Base-by-base conservation (phyloP, 1,140 invertebrate species). In the Conopomorpha cramerella region DNA sequence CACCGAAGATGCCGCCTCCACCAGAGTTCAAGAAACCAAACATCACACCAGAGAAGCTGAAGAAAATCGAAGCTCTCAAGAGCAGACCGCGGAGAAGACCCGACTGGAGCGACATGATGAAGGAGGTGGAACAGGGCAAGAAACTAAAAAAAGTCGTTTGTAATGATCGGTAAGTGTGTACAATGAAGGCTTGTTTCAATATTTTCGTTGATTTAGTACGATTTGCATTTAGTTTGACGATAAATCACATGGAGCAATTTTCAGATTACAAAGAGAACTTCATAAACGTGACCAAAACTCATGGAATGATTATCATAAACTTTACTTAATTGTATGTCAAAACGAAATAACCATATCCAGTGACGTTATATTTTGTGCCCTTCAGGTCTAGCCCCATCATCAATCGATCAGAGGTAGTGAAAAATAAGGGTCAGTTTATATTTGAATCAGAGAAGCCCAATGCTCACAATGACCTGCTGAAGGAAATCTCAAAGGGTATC, bases 21-120 rank as follows among this genome's bases (percentile, higher is more conserved):
- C 82, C 85, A 2, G 61, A 79, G 8, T 79, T 79, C 43, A 78
- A 78, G 38, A 78, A 78, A 32, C 31, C 52, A 1, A 72, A 78
- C 0, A 36, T 86, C 1, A 73, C 77, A 29, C 56, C 79, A 0
- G 55, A 61, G 6, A 83, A 86, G 47, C 46, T 82, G 19, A 81
- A 84, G 45, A 84, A 77, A 53, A 43, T 91, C 33, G 88, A 84
- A 30, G 61, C 79, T 43, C 66, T 88, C 26, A 82, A 83, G 55
- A 87, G 86, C 49, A 81, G 90, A 49, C 89, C 91, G 2, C 81
- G 91, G 49, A 86, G 81, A 57, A 80, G 91, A 40, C 92, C 92
- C 0, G 92, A 94, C 52, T 94, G 91, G 91, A 88, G 85, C 10
- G 82, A 86, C 39, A 89, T 94, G 86, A 91, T 94, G 87, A 92